Percentiles rank a stretch among this genome's conserved stretches.
Conservation (phyloP, 2,113 vertebrate genomes). For the Thalassoma bifasciatum region DNA sequence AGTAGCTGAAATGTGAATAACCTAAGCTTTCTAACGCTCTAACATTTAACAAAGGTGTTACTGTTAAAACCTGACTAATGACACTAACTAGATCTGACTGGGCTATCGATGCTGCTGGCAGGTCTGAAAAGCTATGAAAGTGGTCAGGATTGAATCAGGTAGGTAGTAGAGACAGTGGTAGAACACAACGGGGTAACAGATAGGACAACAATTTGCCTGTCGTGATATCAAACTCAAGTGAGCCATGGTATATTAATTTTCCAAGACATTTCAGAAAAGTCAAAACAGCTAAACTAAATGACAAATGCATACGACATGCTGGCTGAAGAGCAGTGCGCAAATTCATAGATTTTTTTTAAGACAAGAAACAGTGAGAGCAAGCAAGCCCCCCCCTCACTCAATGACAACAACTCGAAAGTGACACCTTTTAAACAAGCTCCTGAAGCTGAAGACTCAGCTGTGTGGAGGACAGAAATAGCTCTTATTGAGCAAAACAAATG, state of each 20-base stretch:
- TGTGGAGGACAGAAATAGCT: slow-evolving; percentile 54
- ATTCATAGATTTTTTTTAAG: no score
- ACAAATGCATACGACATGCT: not conserved
- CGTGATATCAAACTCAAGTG: not conserved
- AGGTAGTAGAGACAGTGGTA: not conserved
- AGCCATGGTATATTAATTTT: slow-evolving; percentile 6
- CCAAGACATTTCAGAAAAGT: slow-evolving; percentile 11
- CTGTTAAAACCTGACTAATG: no score
- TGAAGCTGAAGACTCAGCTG: slow-evolving; percentile 22
- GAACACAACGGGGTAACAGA: slow-evolving; percentile 1
- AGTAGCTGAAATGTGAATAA: no score
- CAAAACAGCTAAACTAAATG: not conserved
- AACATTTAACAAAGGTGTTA: no score
- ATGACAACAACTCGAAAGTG: slow-evolving; percentile 32
- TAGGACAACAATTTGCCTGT: not conserved
- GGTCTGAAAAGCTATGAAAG: slow-evolving; percentile 11
- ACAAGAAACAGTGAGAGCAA: not conserved
- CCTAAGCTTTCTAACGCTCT: no score
- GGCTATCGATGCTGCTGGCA: slow-evolving; percentile 3
- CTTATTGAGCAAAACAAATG: slow-evolving; percentile 18
- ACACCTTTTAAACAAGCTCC: slow-evolving; percentile 40
- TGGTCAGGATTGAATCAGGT: slow-evolving; percentile 33
- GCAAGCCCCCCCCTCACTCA: slow-evolving; percentile 7
- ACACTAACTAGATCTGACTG: slow-evolving; percentile 4
- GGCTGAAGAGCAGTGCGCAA: no score